phyloP scores from a whole-genome alignment of 2,113 vertebrate genomes.

The Tyrannus savana region DNA sequence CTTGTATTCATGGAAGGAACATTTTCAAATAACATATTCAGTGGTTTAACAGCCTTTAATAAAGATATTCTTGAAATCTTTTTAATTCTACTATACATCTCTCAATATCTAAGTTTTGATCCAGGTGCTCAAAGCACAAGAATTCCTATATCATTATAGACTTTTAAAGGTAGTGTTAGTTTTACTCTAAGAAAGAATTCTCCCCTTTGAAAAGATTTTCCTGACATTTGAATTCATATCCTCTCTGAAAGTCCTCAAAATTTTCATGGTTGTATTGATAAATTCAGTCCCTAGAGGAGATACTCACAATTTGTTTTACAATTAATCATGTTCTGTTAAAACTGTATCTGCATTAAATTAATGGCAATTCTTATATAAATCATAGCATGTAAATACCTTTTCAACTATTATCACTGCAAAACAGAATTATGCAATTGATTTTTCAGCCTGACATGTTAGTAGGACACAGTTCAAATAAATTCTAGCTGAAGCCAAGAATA shows the following conservation, averaged over 20 bases:
- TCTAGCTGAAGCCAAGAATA: conserved; percentile 36
- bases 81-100: neutral
- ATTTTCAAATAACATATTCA: neutral
- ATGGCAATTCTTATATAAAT: conserved; percentile 42
- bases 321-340: conserved; percentile 44
- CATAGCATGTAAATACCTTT: conserved; percentile 26
- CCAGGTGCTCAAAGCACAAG: neutral
- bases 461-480: conserved; percentile 2
- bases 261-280: neutral
- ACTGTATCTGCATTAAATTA: conserved; percentile 40
- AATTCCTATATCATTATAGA: neutral
- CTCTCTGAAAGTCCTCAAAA: neutral
- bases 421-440: conserved; percentile 44
- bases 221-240: neutral
- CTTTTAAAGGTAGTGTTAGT: neutral
- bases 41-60: neutral
- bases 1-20: neutral
- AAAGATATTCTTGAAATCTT: neutral
- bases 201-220: neutral
- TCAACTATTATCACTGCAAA: conserved; percentile 33
- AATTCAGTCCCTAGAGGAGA: conserved; percentile 1
- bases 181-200: neutral
- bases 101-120: neutral
- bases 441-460: conserved; percentile 62
- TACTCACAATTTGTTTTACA: neutral